Conservation (phyloP, 1,140 invertebrate species). For the Sinella curviseta region DNA sequence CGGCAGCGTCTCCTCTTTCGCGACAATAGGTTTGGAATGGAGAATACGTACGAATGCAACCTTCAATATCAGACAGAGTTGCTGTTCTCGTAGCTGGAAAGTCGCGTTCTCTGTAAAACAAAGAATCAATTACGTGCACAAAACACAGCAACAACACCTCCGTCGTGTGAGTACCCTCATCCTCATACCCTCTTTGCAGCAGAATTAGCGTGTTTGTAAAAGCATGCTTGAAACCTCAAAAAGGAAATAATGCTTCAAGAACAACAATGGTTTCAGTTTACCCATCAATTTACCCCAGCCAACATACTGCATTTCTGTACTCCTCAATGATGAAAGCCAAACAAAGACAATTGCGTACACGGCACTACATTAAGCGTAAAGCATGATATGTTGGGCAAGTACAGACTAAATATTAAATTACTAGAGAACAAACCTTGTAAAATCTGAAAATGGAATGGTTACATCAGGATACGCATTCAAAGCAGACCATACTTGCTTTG, state of each 20-base stretch:
- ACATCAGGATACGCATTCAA: background rate
- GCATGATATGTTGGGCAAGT: no score
- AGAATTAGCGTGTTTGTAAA: background rate
- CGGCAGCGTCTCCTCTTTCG: background rate
- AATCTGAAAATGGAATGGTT: constrained; percentile 1
- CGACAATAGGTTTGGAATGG: background rate
- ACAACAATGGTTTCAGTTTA: no score
- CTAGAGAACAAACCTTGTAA: background rate
- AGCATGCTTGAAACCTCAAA: no score
- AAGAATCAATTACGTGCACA: background rate
- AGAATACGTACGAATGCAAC: background rate
- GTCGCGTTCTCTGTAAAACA: background rate
- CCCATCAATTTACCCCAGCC: no score
- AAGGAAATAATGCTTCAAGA: no score
- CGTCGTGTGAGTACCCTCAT: background rate
- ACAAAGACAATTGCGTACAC: no score
- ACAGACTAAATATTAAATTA: no score
- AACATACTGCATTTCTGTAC: no score
- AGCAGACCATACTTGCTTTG: background rate
- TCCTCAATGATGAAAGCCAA: no score
- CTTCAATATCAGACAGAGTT: background rate
- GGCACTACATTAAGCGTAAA: no score
- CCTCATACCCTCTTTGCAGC: background rate
- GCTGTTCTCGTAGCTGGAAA: background rate
- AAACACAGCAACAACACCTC: background rate